Conservation (phyloP, 2,797 vertebrate species). For the Ispidina picta region DNA sequence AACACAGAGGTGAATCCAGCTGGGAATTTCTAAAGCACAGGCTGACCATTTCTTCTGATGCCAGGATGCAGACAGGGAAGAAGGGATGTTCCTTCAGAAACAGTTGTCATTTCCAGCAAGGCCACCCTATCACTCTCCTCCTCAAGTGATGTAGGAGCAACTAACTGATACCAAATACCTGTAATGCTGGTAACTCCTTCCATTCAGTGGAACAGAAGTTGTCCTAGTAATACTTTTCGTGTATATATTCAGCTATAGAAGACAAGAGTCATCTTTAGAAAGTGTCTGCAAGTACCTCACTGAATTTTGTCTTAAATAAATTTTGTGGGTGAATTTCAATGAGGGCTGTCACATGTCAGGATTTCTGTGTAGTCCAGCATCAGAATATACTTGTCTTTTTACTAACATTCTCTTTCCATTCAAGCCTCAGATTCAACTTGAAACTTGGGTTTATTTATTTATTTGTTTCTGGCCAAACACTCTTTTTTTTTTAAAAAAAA, state of each 20-base stretch:
- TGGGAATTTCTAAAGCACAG: neutral
- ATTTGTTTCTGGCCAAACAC: neutral
- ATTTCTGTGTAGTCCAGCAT: neutral
- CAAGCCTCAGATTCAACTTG: neutral
- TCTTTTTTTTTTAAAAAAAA: neutral
- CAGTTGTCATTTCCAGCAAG: fast-evolving
- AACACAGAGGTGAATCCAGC: neutral
- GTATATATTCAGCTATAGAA: neutral
- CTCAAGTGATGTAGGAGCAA: fast-evolving
- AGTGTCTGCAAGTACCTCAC: neutral
- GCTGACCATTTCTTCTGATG: neutral
- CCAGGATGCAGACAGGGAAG: neutral
- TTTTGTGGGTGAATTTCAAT: neutral
- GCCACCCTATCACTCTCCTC: neutral
- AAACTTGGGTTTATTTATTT: neutral
- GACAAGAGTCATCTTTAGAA: neutral
- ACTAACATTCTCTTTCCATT: neutral
- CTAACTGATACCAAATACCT: neutral
- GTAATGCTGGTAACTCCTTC: neutral
- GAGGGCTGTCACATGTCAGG: neutral
- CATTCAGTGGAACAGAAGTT: neutral
- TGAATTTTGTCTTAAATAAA: neutral
- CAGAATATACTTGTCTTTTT: neutral
- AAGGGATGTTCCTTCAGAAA: neutral
- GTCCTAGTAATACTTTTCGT: neutral